A percentile compares a stretch with the other conserved stretches of the same genome.
Evolutionary conservation across 1,140 invertebrate species (phyloP).

Genomic region (Achatina immaculata): DNA sequence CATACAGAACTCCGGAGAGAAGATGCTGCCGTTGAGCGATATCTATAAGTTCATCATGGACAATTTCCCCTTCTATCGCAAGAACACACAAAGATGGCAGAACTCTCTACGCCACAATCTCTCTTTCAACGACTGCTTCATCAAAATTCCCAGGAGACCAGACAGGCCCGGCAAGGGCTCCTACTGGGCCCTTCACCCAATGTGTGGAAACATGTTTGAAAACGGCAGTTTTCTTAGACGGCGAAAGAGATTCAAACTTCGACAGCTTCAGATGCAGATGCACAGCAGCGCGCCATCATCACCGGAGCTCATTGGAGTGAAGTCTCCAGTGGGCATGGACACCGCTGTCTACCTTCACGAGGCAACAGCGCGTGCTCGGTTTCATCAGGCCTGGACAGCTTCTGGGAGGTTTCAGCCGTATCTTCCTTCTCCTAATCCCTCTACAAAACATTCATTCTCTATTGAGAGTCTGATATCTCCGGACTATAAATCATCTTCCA

Average conservation of each 20-base stretch:
- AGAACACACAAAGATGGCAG: constrained; percentile 83
- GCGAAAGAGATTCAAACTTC: constrained; percentile 85
- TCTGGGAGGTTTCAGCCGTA: constrained; percentile 48
- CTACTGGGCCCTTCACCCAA: constrained; percentile 74
- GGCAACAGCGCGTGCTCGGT: constrained; percentile 50
- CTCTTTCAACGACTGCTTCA: constrained; percentile 75
- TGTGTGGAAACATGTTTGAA: constrained; percentile 77
- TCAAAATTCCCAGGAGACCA: constrained; percentile 85
- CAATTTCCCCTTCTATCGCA: constrained; percentile 90
- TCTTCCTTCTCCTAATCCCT: constrained; percentile 6
- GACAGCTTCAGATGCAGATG: constrained; percentile 31
- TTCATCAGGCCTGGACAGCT: constrained; percentile 49
- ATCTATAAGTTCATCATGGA: constrained; percentile 90
- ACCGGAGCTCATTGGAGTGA: constrained; percentile 35
- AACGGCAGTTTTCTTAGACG: constrained; percentile 89
- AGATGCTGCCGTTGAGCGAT: constrained; percentile 94
- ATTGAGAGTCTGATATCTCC: constrained; percentile 87
- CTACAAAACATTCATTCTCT: constrained; percentile 75
- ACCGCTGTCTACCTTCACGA: constrained; percentile 35
- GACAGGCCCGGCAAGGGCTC: constrained; percentile 71
- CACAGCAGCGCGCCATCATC: constrained; percentile 34
- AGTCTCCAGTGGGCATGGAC: background rate
- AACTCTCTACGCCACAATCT: constrained; percentile 74
- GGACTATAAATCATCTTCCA: constrained; percentile 53
- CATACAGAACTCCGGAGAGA: constrained; percentile 92